A percentile compares a stretch with the other conserved stretches of the same genome.
These are phyloP conservation scores for Hofmannophila pseudospretella DNA, from an alignment of 2,888 invertebrate species.

Conservation along the genomic window DNA sequence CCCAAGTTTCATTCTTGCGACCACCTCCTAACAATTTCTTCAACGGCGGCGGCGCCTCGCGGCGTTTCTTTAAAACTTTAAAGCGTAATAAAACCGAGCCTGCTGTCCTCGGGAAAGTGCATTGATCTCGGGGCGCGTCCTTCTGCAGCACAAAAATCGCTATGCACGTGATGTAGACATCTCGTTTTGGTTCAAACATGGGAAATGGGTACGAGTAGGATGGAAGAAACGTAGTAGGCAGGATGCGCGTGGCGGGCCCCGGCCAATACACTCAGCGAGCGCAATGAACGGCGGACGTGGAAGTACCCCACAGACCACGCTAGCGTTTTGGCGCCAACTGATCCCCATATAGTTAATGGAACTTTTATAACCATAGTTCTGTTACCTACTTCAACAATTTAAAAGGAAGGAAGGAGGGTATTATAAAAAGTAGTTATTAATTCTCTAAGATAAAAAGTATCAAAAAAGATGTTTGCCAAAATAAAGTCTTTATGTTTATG, in stretches of 20 bases:
- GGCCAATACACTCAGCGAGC: conserved; percentile 75
- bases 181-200: conserved; percentile 48
- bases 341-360: conserved; percentile 8
- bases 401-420: too few relatives aligned
- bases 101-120: conserved; percentile 75
- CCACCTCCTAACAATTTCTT: conserved; percentile 47
- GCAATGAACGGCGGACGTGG: conserved; percentile 71
- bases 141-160: conserved; percentile 72
- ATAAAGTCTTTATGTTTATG: too few relatives aligned
- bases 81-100: conserved; percentile 67
- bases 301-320: conserved; percentile 56
- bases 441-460: too few relatives aligned
- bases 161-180: conserved; percentile 60
- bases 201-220: conserved; percentile 53
- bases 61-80: conserved; percentile 37
- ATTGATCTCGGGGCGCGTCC: conserved; percentile 74
- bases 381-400: too few relatives aligned
- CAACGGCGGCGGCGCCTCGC: too few relatives aligned
- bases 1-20: conserved; percentile 43
- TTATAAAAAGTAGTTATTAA: too few relatives aligned
- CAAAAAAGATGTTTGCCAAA: too few relatives aligned
- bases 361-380: neutral
- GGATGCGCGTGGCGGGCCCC: conserved; percentile 70
- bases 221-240: conserved; percentile 62
- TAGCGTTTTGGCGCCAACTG: conserved; percentile 70